Percentiles rank a stretch among this genome's conserved stretches.
phyloP scores from a whole-genome alignment of 2,113 vertebrate species.

The Gambusia holbrooki region DNA sequence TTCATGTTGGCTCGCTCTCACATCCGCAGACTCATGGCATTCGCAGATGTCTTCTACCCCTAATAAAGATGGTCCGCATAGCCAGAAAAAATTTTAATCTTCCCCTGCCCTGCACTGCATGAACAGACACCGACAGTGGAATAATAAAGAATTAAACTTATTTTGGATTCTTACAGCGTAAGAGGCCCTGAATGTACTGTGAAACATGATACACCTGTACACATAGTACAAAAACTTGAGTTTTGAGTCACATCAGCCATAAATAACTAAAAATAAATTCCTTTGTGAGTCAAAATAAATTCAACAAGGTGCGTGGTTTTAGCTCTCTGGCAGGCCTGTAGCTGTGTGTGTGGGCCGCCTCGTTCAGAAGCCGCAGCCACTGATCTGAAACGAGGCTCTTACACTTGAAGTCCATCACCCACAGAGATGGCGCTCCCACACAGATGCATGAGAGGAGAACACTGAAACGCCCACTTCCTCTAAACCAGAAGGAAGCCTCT shows the following conservation, averaged over 20 bases:
- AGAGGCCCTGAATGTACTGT: neutral
- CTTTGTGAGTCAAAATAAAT: constrained; percentile 43
- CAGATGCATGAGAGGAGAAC: constrained; percentile 60
- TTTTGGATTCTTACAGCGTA: neutral
- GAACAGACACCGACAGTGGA: constrained; percentile 9
- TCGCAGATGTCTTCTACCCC: constrained; percentile 59
- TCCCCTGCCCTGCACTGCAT: constrained; percentile 32
- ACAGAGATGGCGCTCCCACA: constrained; percentile 65
- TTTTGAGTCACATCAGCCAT: constrained; percentile 24
- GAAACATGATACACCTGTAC: constrained; percentile 7
- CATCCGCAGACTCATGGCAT: constrained; percentile 51
- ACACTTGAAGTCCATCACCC: constrained; percentile 62
- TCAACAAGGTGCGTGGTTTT: constrained; percentile 33
- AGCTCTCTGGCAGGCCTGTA: constrained; percentile 49
- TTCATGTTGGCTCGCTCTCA: constrained; percentile 49
- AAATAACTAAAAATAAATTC: constrained; percentile 13
- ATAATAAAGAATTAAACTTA: constrained; percentile 9
- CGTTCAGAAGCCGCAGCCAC: constrained; percentile 58
- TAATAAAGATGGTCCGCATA: constrained; percentile 28
- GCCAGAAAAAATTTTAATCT: constrained; percentile 37
- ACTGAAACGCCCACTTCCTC: constrained; percentile 60
- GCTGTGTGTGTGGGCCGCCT: constrained; percentile 64
- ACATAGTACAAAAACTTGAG: neutral
- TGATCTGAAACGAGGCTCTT: constrained; percentile 54
- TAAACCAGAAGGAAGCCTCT: constrained; percentile 27